Base-by-base conservation (phyloP, 2,888 invertebrate species). In the Omphaloscelis lunosa region DNA sequence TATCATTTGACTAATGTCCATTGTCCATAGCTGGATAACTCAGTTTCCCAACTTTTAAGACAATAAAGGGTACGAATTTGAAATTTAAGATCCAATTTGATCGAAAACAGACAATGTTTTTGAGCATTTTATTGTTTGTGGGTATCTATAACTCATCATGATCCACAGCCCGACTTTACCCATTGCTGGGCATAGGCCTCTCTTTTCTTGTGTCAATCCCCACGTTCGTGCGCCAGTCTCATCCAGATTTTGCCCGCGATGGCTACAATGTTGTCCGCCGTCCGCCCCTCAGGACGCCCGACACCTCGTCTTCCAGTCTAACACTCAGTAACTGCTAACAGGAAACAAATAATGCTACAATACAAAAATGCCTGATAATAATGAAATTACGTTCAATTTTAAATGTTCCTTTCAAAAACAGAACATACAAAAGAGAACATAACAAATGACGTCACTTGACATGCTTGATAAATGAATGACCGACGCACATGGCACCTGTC, bases 1-100 rank as follows among this genome's bases (percentile, higher is more conserved):
- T 70, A 78, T 27, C 39, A 63, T 78, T 63, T 58, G 39, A 53
- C 45, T 71, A 72, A n/a, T 71, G 34, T 20, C 51, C 41, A 77
- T 29, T 71, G 29, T n/a, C 51, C 41, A 77, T 29, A 75, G 34
- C 48, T 51, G 20, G 51, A 53, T 77, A n/a, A 77, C 20, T 53
- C 41, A 59, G 41, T 77, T 77, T 53, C 51, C n/a, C 41, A 61
- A 67, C 41, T 20, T 51, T 9, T 34, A 34, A 63, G 2, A 41
- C 61, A 63, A 48, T 74, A n/a, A n/a, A 53, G 27, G 23, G 11
- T 39, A 20, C 41, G 27, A 11, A 29, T 72, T 41, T 71, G 2
- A 51, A 72, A 45, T 45, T 4, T 65, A 39, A 12, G 20, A 6
- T 61, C 20, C 29, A 17, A 41, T 34, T 34, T 34, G 34, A 34